Evolutionary conservation across 2,113 vertebrate species (phyloP).

Genomic region (Serinus canaria): DNA sequence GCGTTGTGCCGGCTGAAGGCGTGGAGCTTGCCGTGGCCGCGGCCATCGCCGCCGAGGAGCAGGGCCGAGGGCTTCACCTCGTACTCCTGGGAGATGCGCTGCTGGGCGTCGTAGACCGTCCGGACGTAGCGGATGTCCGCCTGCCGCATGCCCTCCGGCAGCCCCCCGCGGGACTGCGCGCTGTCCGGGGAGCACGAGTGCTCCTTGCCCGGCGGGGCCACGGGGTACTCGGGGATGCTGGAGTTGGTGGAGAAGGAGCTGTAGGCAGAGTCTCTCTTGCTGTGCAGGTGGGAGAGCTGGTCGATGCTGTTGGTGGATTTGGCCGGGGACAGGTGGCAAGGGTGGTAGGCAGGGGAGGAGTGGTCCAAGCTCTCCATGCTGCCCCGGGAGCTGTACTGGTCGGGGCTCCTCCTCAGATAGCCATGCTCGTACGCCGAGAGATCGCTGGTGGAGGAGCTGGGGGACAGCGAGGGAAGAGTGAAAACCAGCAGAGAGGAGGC

Average conservation of each 20-base stretch:
- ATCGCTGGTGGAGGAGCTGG: conserved; percentile 89
- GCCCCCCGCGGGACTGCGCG: conserved; percentile 60
- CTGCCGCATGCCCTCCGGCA: conserved; percentile 80
- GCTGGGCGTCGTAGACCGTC: conserved; percentile 79
- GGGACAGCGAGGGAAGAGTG: conserved; percentile 22
- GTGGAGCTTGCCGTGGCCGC: conserved; percentile 47
- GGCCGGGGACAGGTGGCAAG: conserved; percentile 87
- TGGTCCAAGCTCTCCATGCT: conserved; percentile 97
- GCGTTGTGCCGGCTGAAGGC: conserved; percentile 68
- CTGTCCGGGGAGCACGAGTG: conserved; percentile 81
- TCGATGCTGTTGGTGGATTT: conserved; percentile 95
- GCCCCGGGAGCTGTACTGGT: conserved; percentile 92
- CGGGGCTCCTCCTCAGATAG: conserved; percentile 89
- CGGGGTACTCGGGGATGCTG: conserved; percentile 88
- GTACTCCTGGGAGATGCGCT: conserved; percentile 81
- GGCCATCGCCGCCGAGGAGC: conserved; percentile 42
- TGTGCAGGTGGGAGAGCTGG: conserved; percentile 86
- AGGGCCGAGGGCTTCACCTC: conserved; percentile 78
- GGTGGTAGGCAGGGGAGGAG: conserved; percentile 79
- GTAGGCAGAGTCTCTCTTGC: conserved; percentile 95
- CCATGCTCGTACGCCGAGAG: conserved; percentile 84
- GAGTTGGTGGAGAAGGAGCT: conserved; percentile 96
- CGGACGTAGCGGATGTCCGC: conserved; percentile 85
- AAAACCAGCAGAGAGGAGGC: conserved; percentile 8
- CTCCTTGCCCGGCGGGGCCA: conserved; percentile 74